Conservation (phyloP, 2,888 invertebrate genomes). For the Troides helena region DNA sequence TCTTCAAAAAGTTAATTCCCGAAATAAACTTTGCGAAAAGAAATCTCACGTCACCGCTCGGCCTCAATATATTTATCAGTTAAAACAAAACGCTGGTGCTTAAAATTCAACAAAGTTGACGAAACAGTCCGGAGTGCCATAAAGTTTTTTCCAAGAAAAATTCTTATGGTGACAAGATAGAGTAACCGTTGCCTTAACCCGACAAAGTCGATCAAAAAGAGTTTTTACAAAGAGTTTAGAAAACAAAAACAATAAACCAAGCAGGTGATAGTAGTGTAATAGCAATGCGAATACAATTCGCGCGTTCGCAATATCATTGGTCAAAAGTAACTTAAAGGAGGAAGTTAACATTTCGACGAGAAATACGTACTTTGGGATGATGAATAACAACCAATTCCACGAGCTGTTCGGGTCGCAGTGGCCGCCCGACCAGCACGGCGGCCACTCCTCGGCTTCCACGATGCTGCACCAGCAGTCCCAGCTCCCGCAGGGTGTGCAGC, state of each 20-base stretch:
- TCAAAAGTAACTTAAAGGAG: constrained; percentile 59
- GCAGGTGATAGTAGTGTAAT: constrained; percentile 61
- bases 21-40: constrained; percentile 75
- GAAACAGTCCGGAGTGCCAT: constrained; percentile 62
- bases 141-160: constrained; percentile 59
- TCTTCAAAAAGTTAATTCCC: constrained; percentile 75
- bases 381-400: constrained; percentile 75
- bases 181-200: constrained; percentile 66
- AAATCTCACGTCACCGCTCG: constrained; percentile 69
- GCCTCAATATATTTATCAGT: constrained; percentile 73
- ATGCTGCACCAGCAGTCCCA: constrained; percentile 66
- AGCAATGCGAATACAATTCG: constrained; percentile 73
- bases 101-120: constrained; percentile 67
- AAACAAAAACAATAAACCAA: constrained; percentile 33
- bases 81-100: constrained; percentile 56
- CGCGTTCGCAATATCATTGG: constrained; percentile 51
- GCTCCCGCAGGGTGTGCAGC: constrained; percentile 58
- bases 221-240: constrained; percentile 39
- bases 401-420: constrained; percentile 76
- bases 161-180: constrained; percentile 54
- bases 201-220: constrained; percentile 62
- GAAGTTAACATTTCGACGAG: constrained; percentile 29
- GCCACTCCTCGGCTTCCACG: constrained; percentile 70
- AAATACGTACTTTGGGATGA: constrained; percentile 43
- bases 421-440: constrained; percentile 76